A percentile compares a stretch with the other conserved stretches of the same genome.
Evolutionary conservation across 2,797 vertebrate species (phyloP).

Genomic region (Enteromius viviparus): DNA sequence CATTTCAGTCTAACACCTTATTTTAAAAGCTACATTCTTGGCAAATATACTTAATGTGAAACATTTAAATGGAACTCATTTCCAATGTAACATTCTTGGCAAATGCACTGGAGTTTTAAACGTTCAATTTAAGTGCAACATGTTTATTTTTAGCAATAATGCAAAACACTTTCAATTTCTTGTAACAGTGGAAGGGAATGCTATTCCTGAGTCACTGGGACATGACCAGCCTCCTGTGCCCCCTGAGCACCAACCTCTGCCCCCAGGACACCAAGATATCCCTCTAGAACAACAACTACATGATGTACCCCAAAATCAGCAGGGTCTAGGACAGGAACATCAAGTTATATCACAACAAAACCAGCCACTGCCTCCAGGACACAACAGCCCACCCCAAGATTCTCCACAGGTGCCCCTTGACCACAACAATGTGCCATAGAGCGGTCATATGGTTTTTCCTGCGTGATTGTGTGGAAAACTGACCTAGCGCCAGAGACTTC

Average conservation of each 20-base stretch:
- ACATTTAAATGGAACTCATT: not conserved
- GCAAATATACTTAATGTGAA: not conserved
- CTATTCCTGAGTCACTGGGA: conserved; percentile 61
- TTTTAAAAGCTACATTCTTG: not conserved
- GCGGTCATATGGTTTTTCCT: not conserved
- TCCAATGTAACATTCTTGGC: not conserved
- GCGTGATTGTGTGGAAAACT: conserved; percentile 34
- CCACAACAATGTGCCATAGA: conserved; percentile 25
- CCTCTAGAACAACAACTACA: conserved; percentile 66
- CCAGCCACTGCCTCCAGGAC: conserved; percentile 42
- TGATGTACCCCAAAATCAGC: conserved; percentile 62
- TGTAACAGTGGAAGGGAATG: conserved; percentile 70
- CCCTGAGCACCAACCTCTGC: conserved; percentile 59
- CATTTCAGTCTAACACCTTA: not conserved
- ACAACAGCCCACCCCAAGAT: conserved; percentile 61
- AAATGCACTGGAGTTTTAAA: not conserved
- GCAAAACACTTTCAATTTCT: conserved; percentile 33
- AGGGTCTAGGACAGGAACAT: conserved; percentile 70
- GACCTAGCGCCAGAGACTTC: conserved; percentile 30
- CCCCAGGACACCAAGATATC: conserved; percentile 59
- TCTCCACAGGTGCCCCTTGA: conserved; percentile 32
- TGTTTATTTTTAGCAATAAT: not conserved
- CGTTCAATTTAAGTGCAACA: not conserved
- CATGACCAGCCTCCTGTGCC: conserved; percentile 56
- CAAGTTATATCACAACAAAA: conserved; percentile 63